phyloP scores from a whole-genome alignment of 1,140 invertebrate genomes.

The Himalopsyche phryganea region DNA sequence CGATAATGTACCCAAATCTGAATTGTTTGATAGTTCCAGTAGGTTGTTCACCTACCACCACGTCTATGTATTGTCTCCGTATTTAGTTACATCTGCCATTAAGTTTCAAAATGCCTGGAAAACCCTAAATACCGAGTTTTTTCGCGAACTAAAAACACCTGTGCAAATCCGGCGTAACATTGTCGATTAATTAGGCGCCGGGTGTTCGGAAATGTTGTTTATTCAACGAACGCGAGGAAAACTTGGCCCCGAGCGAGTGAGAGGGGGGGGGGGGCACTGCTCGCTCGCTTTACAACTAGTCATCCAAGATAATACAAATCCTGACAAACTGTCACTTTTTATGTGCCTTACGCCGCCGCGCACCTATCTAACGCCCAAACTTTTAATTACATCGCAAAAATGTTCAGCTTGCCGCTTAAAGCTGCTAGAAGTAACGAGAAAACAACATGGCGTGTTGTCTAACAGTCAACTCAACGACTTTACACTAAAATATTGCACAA shows the following conservation, averaged over 20 bases:
- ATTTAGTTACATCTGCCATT: too few species aligned
- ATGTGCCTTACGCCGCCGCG: conserved; percentile 1
- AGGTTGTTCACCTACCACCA: too few species aligned
- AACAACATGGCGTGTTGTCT: too few species aligned
- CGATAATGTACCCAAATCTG: too few species aligned
- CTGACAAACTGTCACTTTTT: conserved; percentile 29
- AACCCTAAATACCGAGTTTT: too few species aligned
- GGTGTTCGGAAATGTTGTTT: background rate
- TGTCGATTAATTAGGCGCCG: background rate
- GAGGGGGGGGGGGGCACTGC: too few species aligned
- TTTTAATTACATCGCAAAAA: conserved; percentile 31
- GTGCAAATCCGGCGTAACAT: background rate
- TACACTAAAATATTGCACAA: too few species aligned
- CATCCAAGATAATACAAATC: conserved; percentile 27
- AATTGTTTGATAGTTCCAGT: too few species aligned
- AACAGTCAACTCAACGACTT: too few species aligned
- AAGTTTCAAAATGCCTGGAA: too few species aligned
- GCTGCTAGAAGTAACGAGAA: background rate
- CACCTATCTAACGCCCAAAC: conserved; percentile 19
- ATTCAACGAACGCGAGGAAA: conserved; percentile 1
- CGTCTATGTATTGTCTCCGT: too few species aligned
- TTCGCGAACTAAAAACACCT: background rate
- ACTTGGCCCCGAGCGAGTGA: too few species aligned
- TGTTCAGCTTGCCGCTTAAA: conserved; percentile 8
- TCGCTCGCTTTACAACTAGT: conserved; percentile 17